Conservation (phyloP, 2,113 vertebrate genomes). For the Aptenodytes forsteri region DNA sequence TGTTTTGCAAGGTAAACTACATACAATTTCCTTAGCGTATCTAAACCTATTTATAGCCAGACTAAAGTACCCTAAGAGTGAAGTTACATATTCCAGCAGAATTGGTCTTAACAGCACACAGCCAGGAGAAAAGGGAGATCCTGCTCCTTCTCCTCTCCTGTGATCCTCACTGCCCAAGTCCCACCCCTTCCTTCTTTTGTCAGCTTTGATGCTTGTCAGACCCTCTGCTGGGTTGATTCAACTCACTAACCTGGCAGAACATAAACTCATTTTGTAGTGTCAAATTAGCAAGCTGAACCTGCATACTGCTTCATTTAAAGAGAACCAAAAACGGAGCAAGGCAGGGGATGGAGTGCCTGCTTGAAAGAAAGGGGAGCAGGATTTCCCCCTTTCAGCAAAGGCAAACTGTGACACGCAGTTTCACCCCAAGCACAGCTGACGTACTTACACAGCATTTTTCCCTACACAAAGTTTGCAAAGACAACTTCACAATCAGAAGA, state of each 20-base stretch:
- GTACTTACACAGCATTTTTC: background rate
- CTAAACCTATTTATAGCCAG: background rate
- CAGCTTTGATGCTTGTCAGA: background rate
- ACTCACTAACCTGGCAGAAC: background rate
- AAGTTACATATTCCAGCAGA: background rate
- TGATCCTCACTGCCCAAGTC: background rate
- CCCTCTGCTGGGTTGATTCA: background rate
- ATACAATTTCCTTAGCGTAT: background rate
- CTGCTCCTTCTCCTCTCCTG: background rate
- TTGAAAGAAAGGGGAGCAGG: background rate
- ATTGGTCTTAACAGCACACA: background rate
- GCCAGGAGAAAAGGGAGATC: background rate
- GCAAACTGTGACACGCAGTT: background rate
- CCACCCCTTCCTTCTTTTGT: background rate
- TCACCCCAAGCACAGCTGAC: background rate
- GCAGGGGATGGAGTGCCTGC: accelerated
- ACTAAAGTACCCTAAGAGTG: background rate
- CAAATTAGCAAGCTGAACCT: background rate
- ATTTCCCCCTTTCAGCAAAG: background rate
- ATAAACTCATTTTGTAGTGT: background rate
- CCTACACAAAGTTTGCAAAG: background rate
- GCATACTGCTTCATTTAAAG: background rate
- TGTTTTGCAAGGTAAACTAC: background rate
- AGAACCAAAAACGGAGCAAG: background rate
- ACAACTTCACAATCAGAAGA: background rate